Conservation (phyloP, 1,140 invertebrate genomes). For the Cylas formicarius region DNA sequence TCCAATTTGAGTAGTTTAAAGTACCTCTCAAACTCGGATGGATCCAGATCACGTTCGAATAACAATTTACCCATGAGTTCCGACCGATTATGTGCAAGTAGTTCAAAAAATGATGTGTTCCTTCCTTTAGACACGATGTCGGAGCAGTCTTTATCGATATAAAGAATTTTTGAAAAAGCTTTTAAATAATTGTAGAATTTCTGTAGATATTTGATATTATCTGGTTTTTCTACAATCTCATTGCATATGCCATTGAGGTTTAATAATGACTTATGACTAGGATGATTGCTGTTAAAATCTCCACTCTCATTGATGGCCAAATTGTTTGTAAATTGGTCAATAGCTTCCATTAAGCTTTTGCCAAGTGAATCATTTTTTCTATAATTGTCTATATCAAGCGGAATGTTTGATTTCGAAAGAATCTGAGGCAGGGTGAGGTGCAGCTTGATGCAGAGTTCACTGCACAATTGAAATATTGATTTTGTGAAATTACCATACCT, state of each 20-base stretch:
- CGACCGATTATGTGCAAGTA: constrained; percentile 40
- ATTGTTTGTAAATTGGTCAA: constrained; percentile 24
- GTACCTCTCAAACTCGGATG: constrained; percentile 48
- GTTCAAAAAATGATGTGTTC: constrained; percentile 34
- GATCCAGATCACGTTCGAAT: constrained; percentile 48
- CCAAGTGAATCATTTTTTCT: constrained; percentile 24
- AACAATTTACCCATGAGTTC: constrained; percentile 49
- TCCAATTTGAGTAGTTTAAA: constrained; percentile 51
- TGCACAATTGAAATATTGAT: constrained; percentile 19
- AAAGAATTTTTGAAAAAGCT: constrained; percentile 41
- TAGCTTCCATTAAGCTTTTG: constrained; percentile 15
- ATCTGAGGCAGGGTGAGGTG: constrained; percentile 24
- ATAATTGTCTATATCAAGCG: constrained; percentile 23
- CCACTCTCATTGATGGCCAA: constrained; percentile 18
- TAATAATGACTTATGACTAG: constrained; percentile 24
- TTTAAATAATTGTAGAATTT: constrained; percentile 43
- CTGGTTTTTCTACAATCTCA: constrained; percentile 9
- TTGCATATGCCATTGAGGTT: constrained; percentile 26
- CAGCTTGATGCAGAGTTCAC: constrained; percentile 15
- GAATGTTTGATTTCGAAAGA: constrained; percentile 20
- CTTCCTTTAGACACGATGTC: constrained; percentile 41
- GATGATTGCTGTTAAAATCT: constrained; percentile 31
- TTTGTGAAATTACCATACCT: constrained; percentile 26
- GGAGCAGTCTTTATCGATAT: constrained; percentile 40
- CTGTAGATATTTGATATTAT: constrained; percentile 38